A percentile compares a stretch with the other conserved stretches of the same genome.
Conservation (phyloP, 2,113 vertebrate genomes). For the Tiliqua scincoides region DNA sequence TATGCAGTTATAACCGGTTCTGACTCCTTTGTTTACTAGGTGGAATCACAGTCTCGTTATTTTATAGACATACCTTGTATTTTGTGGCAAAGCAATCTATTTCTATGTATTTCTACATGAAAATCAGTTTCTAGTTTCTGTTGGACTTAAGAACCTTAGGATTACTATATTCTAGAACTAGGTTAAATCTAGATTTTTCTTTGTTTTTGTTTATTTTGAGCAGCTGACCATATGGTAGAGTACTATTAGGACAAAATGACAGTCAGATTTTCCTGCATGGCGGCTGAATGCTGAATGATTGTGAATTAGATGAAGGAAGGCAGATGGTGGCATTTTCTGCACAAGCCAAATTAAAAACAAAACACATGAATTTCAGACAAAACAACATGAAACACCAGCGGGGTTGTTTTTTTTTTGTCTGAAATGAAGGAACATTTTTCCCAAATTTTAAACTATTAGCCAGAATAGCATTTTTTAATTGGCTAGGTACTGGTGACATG, state of each 20-base stretch:
- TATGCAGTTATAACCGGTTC: too few relatives aligned
- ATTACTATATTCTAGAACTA: constrained; percentile 30
- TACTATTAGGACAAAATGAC: neutral
- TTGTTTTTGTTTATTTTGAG: neutral
- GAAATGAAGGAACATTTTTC: neutral
- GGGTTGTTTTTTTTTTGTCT: neutral
- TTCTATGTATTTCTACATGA: neutral
- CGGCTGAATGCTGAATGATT: constrained; percentile 11
- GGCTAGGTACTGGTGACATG: neutral
- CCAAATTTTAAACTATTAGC: neutral
- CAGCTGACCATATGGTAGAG: constrained; percentile 21
- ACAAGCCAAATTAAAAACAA: neutral
- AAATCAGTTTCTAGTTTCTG: constrained; percentile 9
- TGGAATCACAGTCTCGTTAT: too few relatives aligned
- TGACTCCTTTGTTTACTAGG: too few relatives aligned
- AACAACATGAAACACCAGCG: neutral
- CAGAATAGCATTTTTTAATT: neutral
- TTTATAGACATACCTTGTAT: too few relatives aligned
- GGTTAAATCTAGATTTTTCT: constrained; percentile 27
- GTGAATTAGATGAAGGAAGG: neutral
- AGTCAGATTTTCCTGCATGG: neutral
- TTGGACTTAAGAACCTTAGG: constrained; percentile 4
- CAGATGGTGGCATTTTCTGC: constrained; percentile 13
- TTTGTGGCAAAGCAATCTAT: constrained; percentile 5
- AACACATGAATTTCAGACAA: neutral